Evolutionary conservation across 2,888 invertebrate species (phyloP).

Genomic region (Tetragonisca angustula): DNA sequence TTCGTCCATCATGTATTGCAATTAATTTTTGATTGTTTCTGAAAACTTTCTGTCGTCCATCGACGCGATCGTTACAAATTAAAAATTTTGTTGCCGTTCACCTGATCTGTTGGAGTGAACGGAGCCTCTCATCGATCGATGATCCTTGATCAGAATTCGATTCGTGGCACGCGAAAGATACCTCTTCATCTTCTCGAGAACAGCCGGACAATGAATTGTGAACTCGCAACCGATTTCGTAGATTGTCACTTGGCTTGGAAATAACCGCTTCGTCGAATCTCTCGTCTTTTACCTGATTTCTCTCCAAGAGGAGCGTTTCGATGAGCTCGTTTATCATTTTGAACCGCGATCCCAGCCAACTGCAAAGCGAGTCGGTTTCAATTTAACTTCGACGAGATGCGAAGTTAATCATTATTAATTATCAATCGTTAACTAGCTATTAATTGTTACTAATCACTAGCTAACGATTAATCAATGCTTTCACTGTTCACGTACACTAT

Average conservation of each 20-base stretch:
- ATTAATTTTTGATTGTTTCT: no score
- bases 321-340: conserved; percentile 27
- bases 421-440: no score
- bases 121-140: not conserved
- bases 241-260: not conserved
- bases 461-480: not conserved
- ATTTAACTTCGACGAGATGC: no score
- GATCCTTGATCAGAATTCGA: not conserved
- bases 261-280: not conserved
- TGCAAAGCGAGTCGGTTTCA: not conserved
- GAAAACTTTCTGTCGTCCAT: not conserved
- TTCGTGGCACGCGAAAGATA: not conserved
- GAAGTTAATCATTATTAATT: no score
- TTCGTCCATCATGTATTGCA: no score
- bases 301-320: not conserved
- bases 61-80: no score
- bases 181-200: not conserved
- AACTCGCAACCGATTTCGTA: not conserved
- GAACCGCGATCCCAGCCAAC: conserved; percentile 40
- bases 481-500: conserved; percentile 34
- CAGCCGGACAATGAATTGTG: not conserved
- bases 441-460: no score
- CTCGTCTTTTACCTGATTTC: no score
- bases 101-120: conserved; percentile 29
- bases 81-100: not conserved